These are phyloP conservation scores for Caenorhabditis tropicalis DNA, from an alignment of 1,140 invertebrate genomes.

Conservation along the genomic window DNA sequence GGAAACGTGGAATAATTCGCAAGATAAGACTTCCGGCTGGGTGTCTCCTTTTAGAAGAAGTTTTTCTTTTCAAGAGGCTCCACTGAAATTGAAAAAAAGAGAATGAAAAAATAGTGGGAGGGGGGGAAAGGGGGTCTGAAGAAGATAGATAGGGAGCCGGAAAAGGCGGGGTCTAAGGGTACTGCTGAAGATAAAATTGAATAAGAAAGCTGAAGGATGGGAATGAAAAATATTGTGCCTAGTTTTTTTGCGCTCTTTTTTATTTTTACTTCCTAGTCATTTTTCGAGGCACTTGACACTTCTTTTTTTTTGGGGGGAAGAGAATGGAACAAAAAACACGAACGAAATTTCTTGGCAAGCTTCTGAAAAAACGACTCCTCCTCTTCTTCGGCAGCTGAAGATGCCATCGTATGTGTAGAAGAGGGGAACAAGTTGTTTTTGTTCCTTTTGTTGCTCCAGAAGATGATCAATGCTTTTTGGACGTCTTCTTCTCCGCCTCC, in stretches of 20 bases:
- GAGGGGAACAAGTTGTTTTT: background rate
- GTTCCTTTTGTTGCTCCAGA: background rate
- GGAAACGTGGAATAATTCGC: constrained; percentile 9
- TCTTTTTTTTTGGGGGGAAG: background rate
- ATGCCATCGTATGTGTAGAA: background rate
- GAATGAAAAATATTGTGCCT: constrained; percentile 23
- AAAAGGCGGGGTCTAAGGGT: constrained; percentile 1
- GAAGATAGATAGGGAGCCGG: constrained; percentile 3
- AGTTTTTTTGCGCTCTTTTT: background rate
- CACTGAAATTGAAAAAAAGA: constrained; percentile 23
- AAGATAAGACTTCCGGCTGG: constrained; percentile 36
- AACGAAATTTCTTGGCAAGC: constrained; percentile 21
- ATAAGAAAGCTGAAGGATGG: constrained; percentile 40
- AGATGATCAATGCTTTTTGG: background rate
- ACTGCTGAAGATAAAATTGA: constrained; percentile 39
- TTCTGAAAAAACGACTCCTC: background rate
- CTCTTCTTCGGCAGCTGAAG: background rate
- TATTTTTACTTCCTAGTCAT: constrained; percentile 6
- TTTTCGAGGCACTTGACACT: no score
- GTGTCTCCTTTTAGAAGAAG: background rate
- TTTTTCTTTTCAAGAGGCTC: background rate
- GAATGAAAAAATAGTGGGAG: background rate
- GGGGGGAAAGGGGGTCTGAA: background rate
- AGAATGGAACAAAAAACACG: background rate
- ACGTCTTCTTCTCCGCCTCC: background rate